Evolutionary conservation across 2,113 vertebrate species (phyloP).

Genomic region (Odocoileus virginianus): DNA sequence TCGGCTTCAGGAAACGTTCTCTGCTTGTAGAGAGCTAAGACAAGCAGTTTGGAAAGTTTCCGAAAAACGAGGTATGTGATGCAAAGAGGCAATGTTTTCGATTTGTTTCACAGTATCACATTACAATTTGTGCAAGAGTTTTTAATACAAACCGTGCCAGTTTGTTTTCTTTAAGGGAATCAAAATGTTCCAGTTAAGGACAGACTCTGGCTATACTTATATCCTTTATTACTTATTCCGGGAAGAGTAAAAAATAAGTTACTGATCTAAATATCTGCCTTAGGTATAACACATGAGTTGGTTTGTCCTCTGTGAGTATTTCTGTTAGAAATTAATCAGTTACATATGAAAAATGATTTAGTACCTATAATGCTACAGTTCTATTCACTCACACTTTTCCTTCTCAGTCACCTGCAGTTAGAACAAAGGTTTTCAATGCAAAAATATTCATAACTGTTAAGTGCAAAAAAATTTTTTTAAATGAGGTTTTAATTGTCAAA

Average conservation of each 20-base stretch:
- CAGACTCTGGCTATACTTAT: slow-evolving; percentile 55
- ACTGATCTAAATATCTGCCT: slow-evolving; percentile 68
- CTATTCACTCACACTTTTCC: slow-evolving; percentile 39
- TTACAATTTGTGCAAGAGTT: slow-evolving; percentile 79
- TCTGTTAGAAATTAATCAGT: slow-evolving; percentile 47
- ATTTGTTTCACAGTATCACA: slow-evolving; percentile 83
- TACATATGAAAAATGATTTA: slow-evolving; percentile 21
- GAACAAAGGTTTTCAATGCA: slow-evolving; percentile 25
- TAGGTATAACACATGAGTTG: slow-evolving; percentile 19
- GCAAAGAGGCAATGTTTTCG: slow-evolving; percentile 77
- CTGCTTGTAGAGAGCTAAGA: slow-evolving; percentile 47
- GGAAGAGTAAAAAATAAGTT: slow-evolving; percentile 66
- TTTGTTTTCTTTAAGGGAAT: slow-evolving; percentile 61
- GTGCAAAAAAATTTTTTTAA: slow-evolving; percentile 57
- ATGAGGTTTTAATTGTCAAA: slow-evolving; percentile 49
- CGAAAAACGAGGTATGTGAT: slow-evolving; percentile 85
- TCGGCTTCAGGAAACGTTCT: slow-evolving; percentile 56
- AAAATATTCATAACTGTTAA: slow-evolving; percentile 64
- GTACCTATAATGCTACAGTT: slow-evolving; percentile 24
- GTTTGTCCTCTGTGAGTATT: slow-evolving; percentile 61
- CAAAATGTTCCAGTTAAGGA: slow-evolving; percentile 64
- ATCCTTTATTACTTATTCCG: slow-evolving; percentile 63
- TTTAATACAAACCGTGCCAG: slow-evolving; percentile 73
- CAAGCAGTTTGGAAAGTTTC: slow-evolving; percentile 77
- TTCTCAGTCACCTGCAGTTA: slow-evolving; percentile 60